These are phyloP conservation scores for Nemotelus nigrinus DNA, from an alignment of 2,888 invertebrate genomes.

Conservation along the genomic window DNA sequence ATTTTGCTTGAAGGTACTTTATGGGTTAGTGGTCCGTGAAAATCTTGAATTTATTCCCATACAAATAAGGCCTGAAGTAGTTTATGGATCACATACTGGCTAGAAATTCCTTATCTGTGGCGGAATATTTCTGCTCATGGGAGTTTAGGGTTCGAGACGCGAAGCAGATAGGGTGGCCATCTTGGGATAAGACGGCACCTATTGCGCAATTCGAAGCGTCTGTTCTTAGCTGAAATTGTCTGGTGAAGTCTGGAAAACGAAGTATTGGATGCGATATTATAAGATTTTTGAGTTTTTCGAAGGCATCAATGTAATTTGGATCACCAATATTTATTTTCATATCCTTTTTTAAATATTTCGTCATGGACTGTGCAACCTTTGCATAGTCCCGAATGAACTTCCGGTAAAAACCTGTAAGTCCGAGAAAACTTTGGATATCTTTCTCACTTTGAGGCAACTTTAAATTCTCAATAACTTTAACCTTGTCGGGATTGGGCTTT, in stretches of 20 bases:
- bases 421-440: slow-evolving; percentile 48
- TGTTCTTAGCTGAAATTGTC: background rate
- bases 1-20: no score
- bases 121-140: slow-evolving; percentile 8
- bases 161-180: slow-evolving; percentile 9
- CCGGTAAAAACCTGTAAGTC: slow-evolving; percentile 46
- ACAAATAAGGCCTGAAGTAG: no score
- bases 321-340: background rate
- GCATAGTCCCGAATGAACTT: no score
- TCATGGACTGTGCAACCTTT: no score
- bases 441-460: slow-evolving; percentile 47
- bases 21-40: no score
- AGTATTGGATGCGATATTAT: background rate
- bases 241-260: background rate
- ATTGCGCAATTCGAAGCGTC: background rate
- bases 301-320: background rate
- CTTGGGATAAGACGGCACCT: slow-evolving; percentile 1
- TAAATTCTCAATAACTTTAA: slow-evolving; percentile 25
- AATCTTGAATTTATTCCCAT: no score
- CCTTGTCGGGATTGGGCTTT: slow-evolving; percentile 37
- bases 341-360: no score
- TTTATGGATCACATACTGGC: background rate
- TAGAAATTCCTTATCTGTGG: background rate
- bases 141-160: background rate
- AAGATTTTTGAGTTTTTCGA: background rate